These are phyloP conservation scores for Andrena dorsata DNA, from an alignment of 2,888 invertebrate genomes.

Conservation along the genomic window DNA sequence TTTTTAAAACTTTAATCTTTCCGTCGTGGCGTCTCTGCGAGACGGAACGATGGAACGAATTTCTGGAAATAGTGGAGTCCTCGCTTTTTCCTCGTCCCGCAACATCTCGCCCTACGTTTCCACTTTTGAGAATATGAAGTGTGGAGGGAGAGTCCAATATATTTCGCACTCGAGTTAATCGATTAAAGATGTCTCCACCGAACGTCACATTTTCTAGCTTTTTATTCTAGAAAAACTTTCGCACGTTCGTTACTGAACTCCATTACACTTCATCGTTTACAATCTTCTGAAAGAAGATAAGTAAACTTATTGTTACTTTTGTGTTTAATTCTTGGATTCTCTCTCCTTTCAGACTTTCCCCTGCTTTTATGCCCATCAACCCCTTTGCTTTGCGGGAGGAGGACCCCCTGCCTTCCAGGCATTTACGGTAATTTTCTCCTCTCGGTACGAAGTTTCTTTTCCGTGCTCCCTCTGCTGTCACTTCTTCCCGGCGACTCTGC, in stretches of 20 bases:
- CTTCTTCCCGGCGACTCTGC: too few relatives aligned
- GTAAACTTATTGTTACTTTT: too few relatives aligned
- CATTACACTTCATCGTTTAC: too few relatives aligned
- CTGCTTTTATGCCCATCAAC: too few relatives aligned
- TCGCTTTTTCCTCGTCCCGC: background rate
- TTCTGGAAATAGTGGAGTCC: conserved; percentile 27
- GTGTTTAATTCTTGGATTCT: too few relatives aligned
- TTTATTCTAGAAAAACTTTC: background rate
- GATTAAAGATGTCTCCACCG: conserved; percentile 4
- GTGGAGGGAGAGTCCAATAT: background rate
- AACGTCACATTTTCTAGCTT: background rate
- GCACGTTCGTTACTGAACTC: background rate
- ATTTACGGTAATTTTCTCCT: too few relatives aligned
- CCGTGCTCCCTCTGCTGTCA: too few relatives aligned
- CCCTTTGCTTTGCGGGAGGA: too few relatives aligned
- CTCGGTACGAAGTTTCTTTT: background rate
- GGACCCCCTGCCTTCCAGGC: too few relatives aligned
- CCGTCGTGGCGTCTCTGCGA: conserved; percentile 37
- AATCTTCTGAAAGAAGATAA: too few relatives aligned
- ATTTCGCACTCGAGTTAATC: conserved; percentile 10
- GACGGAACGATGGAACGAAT: conserved; percentile 34
- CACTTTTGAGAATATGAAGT: background rate
- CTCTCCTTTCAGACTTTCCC: too few relatives aligned
- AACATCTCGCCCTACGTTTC: background rate
- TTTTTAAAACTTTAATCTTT: conserved; percentile 39